Conservation (phyloP, 2,797 vertebrate genomes). For the Cuculus canorus region DNA sequence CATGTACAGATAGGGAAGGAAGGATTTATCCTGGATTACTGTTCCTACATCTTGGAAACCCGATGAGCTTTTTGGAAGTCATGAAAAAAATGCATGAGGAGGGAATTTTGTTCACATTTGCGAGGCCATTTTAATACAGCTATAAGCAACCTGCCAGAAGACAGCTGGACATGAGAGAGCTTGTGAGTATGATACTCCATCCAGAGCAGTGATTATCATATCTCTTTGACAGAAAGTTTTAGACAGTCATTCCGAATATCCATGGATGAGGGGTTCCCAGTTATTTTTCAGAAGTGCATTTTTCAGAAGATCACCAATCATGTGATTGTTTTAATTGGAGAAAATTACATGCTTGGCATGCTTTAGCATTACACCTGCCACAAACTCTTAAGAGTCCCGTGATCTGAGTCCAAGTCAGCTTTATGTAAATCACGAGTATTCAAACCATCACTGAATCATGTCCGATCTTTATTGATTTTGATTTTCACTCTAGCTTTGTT, state of each 20-base stretch:
- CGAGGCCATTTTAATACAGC: background rate
- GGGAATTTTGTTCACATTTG: background rate
- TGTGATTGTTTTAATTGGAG: conserved; percentile 56
- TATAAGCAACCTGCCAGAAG: background rate
- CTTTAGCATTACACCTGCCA: conserved; percentile 19
- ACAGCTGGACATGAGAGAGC: background rate
- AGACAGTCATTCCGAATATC: background rate
- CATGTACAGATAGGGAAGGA: background rate
- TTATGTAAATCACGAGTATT: background rate
- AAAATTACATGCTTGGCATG: background rate
- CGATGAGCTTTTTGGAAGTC: background rate
- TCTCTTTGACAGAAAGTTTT: conserved; percentile 18
- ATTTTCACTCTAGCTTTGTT: background rate
- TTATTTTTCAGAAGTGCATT: conserved; percentile 9
- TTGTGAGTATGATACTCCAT: background rate
- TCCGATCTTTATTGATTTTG: background rate
- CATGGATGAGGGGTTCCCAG: background rate
- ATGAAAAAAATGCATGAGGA: background rate
- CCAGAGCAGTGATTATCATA: background rate
- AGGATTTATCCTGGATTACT: background rate
- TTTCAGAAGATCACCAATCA: conserved; percentile 11
- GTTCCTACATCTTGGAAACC: background rate
- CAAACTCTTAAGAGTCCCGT: background rate
- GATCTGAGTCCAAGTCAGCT: background rate
- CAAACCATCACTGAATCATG: background rate